Evolutionary conservation across 2,888 invertebrate genomes (phyloP).

Genomic region (Spodoptera littoralis): DNA sequence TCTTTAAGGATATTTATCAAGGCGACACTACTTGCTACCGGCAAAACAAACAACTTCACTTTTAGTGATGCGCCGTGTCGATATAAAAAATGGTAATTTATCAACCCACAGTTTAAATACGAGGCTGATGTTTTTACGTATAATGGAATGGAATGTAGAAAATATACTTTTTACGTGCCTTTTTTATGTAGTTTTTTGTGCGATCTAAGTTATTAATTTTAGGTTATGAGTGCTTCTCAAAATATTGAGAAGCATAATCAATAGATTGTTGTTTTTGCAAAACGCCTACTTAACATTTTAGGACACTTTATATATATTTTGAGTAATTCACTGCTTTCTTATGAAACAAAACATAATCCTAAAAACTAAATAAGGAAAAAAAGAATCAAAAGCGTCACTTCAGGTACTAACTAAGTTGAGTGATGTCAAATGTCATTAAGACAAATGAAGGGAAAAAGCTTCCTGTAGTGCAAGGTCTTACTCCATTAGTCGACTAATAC

Average conservation of each 20-base stretch:
- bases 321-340: neutral
- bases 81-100: slow-evolving; percentile 61
- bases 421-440: slow-evolving; percentile 86
- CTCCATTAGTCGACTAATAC: slow-evolving; percentile 72
- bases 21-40: slow-evolving; percentile 87
- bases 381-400: slow-evolving; percentile 47
- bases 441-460: slow-evolving; percentile 83
- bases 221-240: slow-evolving; percentile 15
- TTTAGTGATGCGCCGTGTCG: slow-evolving; percentile 74
- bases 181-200: slow-evolving; percentile 20
- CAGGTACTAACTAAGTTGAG: slow-evolving; percentile 76
- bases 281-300: neutral
- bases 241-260: too few relatives aligned
- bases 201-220: slow-evolving; percentile 37
- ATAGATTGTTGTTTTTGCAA: slow-evolving; percentile 25
- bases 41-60: slow-evolving; percentile 85
- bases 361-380: too few relatives aligned
- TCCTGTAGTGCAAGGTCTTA: slow-evolving; percentile 79
- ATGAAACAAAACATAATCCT: neutral
- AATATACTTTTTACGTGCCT: slow-evolving; percentile 11
- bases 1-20: slow-evolving; percentile 88
- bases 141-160: slow-evolving; percentile 25
- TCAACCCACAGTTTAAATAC: slow-evolving; percentile 45
- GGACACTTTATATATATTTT: too few relatives aligned
- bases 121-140: slow-evolving; percentile 30